Base-by-base conservation (phyloP, 2,797 vertebrate genomes). In the Liasis olivaceus region DNA sequence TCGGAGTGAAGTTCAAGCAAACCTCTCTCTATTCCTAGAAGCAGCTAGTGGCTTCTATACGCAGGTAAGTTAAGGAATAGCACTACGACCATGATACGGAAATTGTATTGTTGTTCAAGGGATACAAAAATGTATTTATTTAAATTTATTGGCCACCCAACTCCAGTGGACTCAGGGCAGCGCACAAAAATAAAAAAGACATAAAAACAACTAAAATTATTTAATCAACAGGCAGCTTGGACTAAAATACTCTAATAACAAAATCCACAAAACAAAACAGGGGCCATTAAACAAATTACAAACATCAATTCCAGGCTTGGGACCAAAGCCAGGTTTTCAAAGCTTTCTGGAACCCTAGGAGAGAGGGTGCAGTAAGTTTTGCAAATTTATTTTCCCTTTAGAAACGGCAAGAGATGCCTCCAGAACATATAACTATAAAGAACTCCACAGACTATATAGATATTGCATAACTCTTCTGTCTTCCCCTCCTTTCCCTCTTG, bases 41-140 rank as follows among this genome's bases (percentile, higher is more conserved):
- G 99, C 99, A 95, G 99, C 99, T 95, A 99, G 99, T 94, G 99
- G 99, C 94, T 99, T 99, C 98, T 99, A 99, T 97, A 99, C 99
- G 69, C 99, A 99, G 98, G 99, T 99, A 93, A 97, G 98, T 96
- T 91, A 62, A 85, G 31, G 54, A 11, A 28, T 9, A 62, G 26
- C 24, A 42, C 4, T 88, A 9, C 47, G 88, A 26, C 26, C n/a
- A 42, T 14, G 42, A 28, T 47, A 9, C 12, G 11, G 8, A 26
- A 85, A 85, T n/a, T n/a, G 47, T 7, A 66, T 64, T 85, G 17
- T 58, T 54, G 13, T 4, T 36, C 8, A 7, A 42, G 66, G 0
- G 1, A 47, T 47, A 47, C 47, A 36, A 47, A 24, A 42, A 47
- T 81, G 4, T 42, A 81, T 81, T 81, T 81, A 42, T 42, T 24